A percentile compares a stretch with the other conserved stretches of the same genome.
Evolutionary conservation across 1,140 invertebrate species (phyloP).

Genomic region (Drosophila grimshawi): DNA sequence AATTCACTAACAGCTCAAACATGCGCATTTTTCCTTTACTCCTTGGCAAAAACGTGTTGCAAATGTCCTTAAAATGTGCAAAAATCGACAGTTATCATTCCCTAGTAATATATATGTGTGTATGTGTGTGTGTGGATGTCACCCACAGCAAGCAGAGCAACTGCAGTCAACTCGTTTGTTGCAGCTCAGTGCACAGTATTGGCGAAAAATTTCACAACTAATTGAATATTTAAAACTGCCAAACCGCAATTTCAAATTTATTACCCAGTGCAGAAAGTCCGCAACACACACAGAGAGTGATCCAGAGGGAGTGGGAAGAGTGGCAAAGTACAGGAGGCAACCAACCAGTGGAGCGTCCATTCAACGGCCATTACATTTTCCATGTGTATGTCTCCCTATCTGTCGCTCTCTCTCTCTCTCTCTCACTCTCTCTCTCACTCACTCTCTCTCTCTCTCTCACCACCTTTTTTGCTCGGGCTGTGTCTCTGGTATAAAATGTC

Average conservation of each 20-base stretch:
- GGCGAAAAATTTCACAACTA: conserved; percentile 80
- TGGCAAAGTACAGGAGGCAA: conserved; percentile 2
- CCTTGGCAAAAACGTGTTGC: conserved; percentile 26
- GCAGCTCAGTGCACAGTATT: conserved; percentile 26
- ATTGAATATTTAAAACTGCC: conserved; percentile 84
- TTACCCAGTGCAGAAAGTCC: conserved; percentile 61
- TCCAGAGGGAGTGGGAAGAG: not conserved
- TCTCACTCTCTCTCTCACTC: not conserved
- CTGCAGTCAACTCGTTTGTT: conserved; percentile 52
- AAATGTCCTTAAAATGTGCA: conserved; percentile 34
- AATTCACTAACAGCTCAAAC: not conserved
- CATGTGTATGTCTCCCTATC: conserved; percentile 27
- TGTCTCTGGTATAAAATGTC: conserved; percentile 76
- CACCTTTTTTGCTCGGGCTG: not conserved
- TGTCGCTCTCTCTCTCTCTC: not conserved
- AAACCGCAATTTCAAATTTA: conserved; percentile 84
- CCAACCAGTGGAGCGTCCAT: conserved; percentile 46
- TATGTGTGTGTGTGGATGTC: not conserved
- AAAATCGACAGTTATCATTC: conserved; percentile 40
- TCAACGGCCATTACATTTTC: conserved; percentile 53
- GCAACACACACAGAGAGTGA: not conserved
- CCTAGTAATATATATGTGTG: not conserved
- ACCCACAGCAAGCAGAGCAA: not conserved
- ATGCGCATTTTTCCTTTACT: not conserved
- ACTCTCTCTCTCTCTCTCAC: not conserved